Evolutionary conservation across 1,140 invertebrate genomes (phyloP), one percentile per base, ranked within the genome.

Genomic region (Sycobia sp.): DNA sequence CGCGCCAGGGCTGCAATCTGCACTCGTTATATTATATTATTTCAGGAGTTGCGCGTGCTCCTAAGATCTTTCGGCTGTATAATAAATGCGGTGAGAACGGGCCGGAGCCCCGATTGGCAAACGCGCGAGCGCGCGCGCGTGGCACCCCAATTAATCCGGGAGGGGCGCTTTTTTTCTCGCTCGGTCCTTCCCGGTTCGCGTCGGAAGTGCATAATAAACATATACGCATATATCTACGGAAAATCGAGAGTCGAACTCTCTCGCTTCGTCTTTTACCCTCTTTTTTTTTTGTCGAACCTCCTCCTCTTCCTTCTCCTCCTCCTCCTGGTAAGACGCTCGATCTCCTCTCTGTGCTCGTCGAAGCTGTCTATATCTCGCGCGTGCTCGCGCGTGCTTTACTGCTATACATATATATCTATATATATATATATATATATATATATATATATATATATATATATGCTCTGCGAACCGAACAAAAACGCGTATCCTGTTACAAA

Each of bases 401-500:
- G 49, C 32, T n/a, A n/a, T n/a, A n/a, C n/a, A n/a, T n/a, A n/a
- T n/a, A n/a, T n/a, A n/a, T n/a, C n/a, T n/a, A n/a, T n/a, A n/a
- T n/a, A n/a, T n/a, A n/a, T n/a, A n/a, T n/a, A n/a, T n/a, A n/a
- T n/a, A n/a, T n/a, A n/a, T 49, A 20, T 49, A 32, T n/a, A n/a
- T n/a, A n/a, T n/a, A n/a, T n/a, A n/a, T n/a, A n/a, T n/a, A n/a
- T n/a, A n/a, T n/a, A n/a, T n/a, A n/a, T n/a, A n/a, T n/a, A n/a
- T n/a, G n/a, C 29, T 32, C 49, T 32, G 49, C 20, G 11, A 49
- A 32, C 11, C 36, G 34, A 54, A 53, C 57, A 71, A 75, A 71
- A 75, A 71, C 65, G 68, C 70, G 71, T 70, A 75, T 78, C 73
- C 69, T 76, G 69, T 79, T 79, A 77, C 76, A 79, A 79, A 79